Evolutionary conservation across 2,888 invertebrate genomes (phyloP).

Genomic region (Pheosia tremula): DNA sequence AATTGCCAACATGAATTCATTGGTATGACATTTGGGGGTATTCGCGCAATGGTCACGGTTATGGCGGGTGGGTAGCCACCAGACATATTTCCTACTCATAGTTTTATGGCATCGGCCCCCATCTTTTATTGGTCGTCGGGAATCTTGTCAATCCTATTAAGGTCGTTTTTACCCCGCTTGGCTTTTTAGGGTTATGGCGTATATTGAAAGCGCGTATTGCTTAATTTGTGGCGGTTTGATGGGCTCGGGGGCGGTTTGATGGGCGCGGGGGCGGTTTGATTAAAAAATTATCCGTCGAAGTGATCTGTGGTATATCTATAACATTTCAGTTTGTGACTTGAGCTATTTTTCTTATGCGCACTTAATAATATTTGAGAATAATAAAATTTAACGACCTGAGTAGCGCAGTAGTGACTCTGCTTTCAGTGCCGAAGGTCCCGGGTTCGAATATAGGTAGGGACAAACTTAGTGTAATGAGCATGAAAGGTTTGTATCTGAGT

Average conservation of each 20-base stretch:
- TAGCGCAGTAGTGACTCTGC: no score
- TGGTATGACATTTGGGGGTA: slow-evolving; percentile 81
- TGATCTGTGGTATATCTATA: not conserved
- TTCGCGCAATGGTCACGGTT: slow-evolving; percentile 74
- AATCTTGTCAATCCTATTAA: slow-evolving; percentile 80
- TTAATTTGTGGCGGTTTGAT: slow-evolving; percentile 56
- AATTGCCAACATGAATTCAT: slow-evolving; percentile 82
- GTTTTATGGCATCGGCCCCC: slow-evolving; percentile 78
- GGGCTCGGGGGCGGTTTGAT: slow-evolving; percentile 42
- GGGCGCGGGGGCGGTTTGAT: slow-evolving; percentile 44
- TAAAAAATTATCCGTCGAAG: slow-evolving; percentile 42
- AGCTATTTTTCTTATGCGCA: not conserved
- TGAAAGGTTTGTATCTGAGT: no score
- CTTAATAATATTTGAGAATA: no score
- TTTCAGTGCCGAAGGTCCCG: no score
- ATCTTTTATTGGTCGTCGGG: slow-evolving; percentile 78
- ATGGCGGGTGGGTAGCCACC: slow-evolving; percentile 58
- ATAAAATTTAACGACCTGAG: no score
- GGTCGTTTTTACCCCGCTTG: slow-evolving; percentile 55
- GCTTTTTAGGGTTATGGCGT: slow-evolving; percentile 54
- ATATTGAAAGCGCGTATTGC: slow-evolving; percentile 65
- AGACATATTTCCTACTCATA: slow-evolving; percentile 79
- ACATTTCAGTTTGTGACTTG: not conserved
- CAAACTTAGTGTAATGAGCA: no score
- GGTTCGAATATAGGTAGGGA: no score